Evolutionary conservation across 1,140 invertebrate genomes (phyloP), one percentile per base, ranked within the genome.

Genomic region (Hyles vespertilio): DNA sequence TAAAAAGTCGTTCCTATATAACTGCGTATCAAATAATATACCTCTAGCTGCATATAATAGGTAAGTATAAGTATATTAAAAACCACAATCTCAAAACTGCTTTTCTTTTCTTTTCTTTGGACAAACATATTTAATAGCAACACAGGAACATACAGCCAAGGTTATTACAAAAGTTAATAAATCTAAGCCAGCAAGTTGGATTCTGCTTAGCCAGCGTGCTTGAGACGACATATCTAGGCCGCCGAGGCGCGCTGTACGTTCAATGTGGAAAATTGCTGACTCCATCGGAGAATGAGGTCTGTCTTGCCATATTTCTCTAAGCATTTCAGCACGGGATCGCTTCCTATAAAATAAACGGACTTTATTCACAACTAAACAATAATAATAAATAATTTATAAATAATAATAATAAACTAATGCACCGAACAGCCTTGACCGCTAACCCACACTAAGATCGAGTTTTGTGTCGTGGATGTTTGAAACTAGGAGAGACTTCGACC

Each of bases 241-340:
- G 44, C 58, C 61, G 66, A 93, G 85, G 4, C 90, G 75, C 3
- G 91, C 91, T 8, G 91, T 90, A 61, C 91, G 91, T 64, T 93
- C 91, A 12, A 91, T 89, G 90, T 92, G 92, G 65, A 83, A 92
- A 22, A 92, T 64, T 2, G 91, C 91, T 22, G 76, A 85, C 8
- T 91, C 87, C 56, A 91, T 82, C 0, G 90, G 83, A 11, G 61
- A 55, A 46, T 77, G 55, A 1, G 84, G 90, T 1, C 89, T 74
- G 68, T 93, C 91, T 11, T 75, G 76, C 58, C 91, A 90, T 10
- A 87, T 70, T 8, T 58, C 43, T 0, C 87, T 87, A 0, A 89
- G 59, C 3, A 67, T 50, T 59, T 83, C 74, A 0, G 86, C 77
- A 46, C 72, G 77, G 3, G 72, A 59, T 10, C 75, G 63, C 59